Conservation (phyloP, 2,888 invertebrate species). For the Ochropleura plecta region DNA sequence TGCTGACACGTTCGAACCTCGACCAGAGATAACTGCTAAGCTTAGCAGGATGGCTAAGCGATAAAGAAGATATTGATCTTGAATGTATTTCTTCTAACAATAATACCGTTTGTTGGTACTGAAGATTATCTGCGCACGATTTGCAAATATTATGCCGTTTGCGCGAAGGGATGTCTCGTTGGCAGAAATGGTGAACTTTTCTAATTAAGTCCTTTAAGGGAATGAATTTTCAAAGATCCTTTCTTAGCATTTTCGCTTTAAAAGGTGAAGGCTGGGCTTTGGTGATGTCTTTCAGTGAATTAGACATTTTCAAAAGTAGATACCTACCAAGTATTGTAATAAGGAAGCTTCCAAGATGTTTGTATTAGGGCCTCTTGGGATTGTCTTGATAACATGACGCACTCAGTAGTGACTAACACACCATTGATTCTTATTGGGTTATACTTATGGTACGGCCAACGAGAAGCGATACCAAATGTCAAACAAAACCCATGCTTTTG, state of each 20-base stretch:
- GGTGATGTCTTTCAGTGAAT: neutral
- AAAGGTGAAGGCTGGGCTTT: neutral
- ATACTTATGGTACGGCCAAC: too few species aligned
- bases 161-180: neutral
- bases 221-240: neutral
- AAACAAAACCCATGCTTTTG: too few species aligned
- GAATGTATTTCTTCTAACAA: conserved; percentile 10
- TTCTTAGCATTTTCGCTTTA: neutral
- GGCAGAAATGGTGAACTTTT: neutral
- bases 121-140: neutral
- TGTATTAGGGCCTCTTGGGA: neutral
- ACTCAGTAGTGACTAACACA: conserved; percentile 8
- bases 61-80: conserved; percentile 21
- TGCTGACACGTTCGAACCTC: conserved; percentile 16
- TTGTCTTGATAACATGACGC: conserved; percentile 20
- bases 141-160: neutral
- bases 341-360: neutral
- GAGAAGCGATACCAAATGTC: too few species aligned
- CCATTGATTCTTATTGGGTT: conserved; percentile 9
- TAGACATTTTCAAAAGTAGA: neutral
- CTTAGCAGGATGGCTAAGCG: conserved; percentile 9
- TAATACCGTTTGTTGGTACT: conserved; percentile 1
- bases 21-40: conserved; percentile 34
- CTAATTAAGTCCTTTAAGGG: neutral
- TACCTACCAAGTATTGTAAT: neutral